Evolutionary conservation across 2,888 invertebrate genomes (phyloP).

Genomic region (Elaeidobius kamerunicus): DNA sequence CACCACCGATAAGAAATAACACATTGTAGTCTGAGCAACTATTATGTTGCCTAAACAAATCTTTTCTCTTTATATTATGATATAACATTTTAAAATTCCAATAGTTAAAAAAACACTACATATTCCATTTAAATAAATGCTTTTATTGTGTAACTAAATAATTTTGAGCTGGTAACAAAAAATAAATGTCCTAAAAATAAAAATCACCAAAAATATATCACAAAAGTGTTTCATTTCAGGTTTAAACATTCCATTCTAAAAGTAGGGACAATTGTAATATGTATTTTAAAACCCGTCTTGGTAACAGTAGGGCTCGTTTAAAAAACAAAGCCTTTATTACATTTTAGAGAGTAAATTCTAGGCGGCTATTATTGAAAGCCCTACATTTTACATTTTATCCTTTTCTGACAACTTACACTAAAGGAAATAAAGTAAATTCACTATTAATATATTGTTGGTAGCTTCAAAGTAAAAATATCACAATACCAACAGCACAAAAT

Average conservation of each 20-base stretch:
- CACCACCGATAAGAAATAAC: too few species aligned
- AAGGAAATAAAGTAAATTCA: too few species aligned
- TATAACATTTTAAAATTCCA: neutral
- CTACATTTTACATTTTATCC: too few species aligned
- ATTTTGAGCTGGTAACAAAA: slow-evolving; percentile 22
- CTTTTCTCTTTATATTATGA: slow-evolving; percentile 1
- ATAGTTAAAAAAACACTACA: neutral
- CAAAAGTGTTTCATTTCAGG: slow-evolving; percentile 9
- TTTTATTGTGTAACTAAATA: slow-evolving; percentile 14
- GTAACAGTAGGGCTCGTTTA: too few species aligned
- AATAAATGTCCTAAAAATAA: slow-evolving; percentile 16
- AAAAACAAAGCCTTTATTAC: too few species aligned
- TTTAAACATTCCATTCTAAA: slow-evolving; percentile 10
- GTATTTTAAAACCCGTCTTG: too few species aligned
- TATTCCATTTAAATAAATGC: slow-evolving; percentile 11
- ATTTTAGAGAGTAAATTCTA: too few species aligned
- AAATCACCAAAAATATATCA: slow-evolving; percentile 30
- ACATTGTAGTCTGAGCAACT: too few species aligned
- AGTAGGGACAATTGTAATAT: too few species aligned
- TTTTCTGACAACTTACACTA: too few species aligned
- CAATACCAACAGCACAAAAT: slow-evolving; percentile 23
- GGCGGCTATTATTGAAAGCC: too few species aligned
- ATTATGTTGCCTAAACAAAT: too few species aligned
- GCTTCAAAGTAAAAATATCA: slow-evolving; percentile 21
- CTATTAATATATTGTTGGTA: slow-evolving; percentile 6